Evolutionary conservation across 2,797 vertebrate genomes (phyloP), one percentile per base, ranked within the genome.

Genomic region (Lepus oiostolus): DNA sequence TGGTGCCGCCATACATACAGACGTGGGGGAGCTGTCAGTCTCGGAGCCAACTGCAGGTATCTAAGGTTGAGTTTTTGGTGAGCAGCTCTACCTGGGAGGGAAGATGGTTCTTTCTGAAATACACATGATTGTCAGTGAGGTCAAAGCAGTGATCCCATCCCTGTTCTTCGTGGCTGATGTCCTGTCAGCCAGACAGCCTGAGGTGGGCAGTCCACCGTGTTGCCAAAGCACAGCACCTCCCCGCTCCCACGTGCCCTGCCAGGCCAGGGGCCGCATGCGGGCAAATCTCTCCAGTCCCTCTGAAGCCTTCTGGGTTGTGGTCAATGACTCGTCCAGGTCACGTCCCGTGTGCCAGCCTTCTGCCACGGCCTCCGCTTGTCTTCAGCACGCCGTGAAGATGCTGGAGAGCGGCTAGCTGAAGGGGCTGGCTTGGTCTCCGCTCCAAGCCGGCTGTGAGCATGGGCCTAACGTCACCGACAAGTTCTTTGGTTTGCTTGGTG

Each of bases 51-150:
- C 52, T 82, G n/a, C 3, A 32, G 11, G 11, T 62, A 52, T 63
- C 42, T 54, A 81, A 67, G 75, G 54, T 63, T 60, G 21, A 32
- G 13, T 26, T 47, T 30, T n/a, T 92, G 58, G 68, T 74, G 0
- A 72, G 50, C 68, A 58, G 32, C 12, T 86, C 16, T 58, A 8
- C 13, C 0, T 70, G 50, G 54, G 35, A 85, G 38, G 14, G 52
- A 70, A 94, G 72, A 11, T 84, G 42, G 11, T 76, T 86, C 17
- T 87, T 91, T 86, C 85, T 92, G 30, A 82, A 76, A 5, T 32
- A 50, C 47, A 7, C 63, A 14, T 47, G n/a, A 60, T 84, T 70
- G 62, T 87, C 28, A 5, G 76, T 71, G 74, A 58, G n/a, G 26
- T 85, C 87, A 65, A 80, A 88, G 60, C 86, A 26, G 1, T 1